Percentiles rank a stretch among this genome's conserved stretches.
Evolutionary conservation across 2,797 vertebrate species (phyloP).

Genomic region (Phrynocephalus forsythii): DNA sequence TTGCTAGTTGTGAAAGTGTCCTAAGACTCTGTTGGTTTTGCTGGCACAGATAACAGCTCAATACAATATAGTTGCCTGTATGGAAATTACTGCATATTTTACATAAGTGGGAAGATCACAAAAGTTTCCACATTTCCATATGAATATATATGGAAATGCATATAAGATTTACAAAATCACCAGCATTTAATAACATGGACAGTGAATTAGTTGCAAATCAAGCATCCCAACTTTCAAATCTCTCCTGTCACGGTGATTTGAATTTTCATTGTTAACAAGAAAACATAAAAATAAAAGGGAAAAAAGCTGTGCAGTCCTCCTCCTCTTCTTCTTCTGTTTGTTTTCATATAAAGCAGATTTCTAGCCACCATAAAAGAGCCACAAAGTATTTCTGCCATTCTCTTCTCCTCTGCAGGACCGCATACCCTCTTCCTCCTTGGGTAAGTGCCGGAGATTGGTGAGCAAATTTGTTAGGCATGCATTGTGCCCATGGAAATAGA

Average conservation of each 20-base stretch:
- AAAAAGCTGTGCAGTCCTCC: background rate
- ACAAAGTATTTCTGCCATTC: background rate
- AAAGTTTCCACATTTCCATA: background rate
- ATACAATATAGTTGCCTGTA: no score
- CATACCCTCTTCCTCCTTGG: conserved; percentile 14
- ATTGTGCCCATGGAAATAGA: conserved; percentile 35
- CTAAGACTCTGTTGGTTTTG: background rate
- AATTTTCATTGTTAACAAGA: background rate
- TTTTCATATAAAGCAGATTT: conserved; percentile 11
- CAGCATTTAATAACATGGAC: background rate
- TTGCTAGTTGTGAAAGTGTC: background rate
- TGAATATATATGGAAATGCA: no score
- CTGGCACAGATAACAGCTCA: no score
- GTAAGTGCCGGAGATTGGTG: background rate
- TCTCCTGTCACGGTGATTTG: background rate
- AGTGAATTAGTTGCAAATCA: background rate
- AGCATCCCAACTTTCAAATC: background rate
- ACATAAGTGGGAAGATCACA: background rate
- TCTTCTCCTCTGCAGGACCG: background rate
- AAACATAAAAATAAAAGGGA: background rate
- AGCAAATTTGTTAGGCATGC: conserved; percentile 32
- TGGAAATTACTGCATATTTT: no score
- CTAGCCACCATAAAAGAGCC: background rate
- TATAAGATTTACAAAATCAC: background rate
- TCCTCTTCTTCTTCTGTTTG: background rate